Percentiles rank a stretch among this genome's conserved stretches.
Evolutionary conservation across 2,113 vertebrate genomes (phyloP).

Genomic region (Hiodon alosoides): DNA sequence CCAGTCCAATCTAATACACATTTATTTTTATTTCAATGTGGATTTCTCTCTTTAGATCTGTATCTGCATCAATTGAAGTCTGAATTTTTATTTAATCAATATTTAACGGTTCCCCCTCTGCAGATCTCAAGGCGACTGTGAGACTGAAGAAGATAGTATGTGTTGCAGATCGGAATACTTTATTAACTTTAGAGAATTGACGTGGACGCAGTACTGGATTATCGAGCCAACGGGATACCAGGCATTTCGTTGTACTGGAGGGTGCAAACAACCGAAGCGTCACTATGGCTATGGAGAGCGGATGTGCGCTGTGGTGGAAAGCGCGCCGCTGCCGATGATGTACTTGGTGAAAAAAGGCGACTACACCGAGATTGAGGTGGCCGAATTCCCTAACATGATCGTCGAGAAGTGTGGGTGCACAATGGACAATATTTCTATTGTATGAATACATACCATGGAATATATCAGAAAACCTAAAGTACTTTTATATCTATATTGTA

Average conservation of each 20-base stretch:
- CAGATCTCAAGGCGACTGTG: conserved; percentile 76
- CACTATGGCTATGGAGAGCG: conserved; percentile 63
- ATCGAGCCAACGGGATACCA: conserved; percentile 74
- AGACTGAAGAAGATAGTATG: conserved; percentile 38
- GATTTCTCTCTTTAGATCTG: no score
- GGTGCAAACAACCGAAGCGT: conserved; percentile 65
- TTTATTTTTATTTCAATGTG: not conserved
- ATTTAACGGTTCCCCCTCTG: not conserved
- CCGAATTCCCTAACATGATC: conserved; percentile 82
- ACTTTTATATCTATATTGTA: conserved; percentile 17
- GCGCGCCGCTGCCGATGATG: conserved; percentile 78
- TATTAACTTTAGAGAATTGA: conserved; percentile 70
- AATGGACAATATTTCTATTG: conserved; percentile 63
- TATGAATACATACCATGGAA: conserved; percentile 46
- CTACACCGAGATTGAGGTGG: conserved; percentile 81
- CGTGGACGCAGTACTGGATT: conserved; percentile 80
- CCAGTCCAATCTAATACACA: not conserved
- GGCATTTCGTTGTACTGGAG: conserved; percentile 67
- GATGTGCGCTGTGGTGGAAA: conserved; percentile 63
- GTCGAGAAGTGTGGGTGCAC: conserved; percentile 73
- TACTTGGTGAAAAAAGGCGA: conserved; percentile 82
- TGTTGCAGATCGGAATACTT: conserved; percentile 78
- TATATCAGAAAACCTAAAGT: not conserved
- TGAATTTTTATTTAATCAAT: no score
- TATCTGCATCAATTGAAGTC: no score